Evolutionary conservation across 1,140 invertebrate genomes (phyloP).

Genomic region (Drosophila prosaltans): DNA sequence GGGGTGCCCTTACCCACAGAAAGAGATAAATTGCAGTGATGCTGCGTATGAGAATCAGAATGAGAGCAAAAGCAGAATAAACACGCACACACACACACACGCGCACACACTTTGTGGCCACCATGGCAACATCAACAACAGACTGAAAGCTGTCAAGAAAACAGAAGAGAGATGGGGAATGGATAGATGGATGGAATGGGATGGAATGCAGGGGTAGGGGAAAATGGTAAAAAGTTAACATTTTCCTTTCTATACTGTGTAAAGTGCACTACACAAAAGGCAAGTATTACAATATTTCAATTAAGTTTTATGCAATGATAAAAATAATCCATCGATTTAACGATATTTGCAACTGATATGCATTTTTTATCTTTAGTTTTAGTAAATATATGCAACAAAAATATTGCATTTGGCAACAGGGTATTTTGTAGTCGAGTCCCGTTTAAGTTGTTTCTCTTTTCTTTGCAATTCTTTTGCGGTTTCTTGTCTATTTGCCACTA

Average conservation of each 20-base stretch:
- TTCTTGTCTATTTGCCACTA: slow-evolving; percentile 23
- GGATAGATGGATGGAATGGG: background rate
- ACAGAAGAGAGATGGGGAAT: slow-evolving; percentile 16
- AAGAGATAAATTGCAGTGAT: slow-evolving; percentile 53
- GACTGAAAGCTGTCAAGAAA: slow-evolving; percentile 53
- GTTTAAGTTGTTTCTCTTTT: slow-evolving; percentile 17
- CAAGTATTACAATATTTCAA: no score
- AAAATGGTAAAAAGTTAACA: no score
- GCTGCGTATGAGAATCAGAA: slow-evolving; percentile 21
- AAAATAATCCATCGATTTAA: no score
- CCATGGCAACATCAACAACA: slow-evolving; percentile 44
- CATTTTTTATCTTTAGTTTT: no score
- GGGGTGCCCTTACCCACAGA: background rate
- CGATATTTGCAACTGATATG: no score
- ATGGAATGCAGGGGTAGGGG: background rate
- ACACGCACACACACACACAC: slow-evolving; percentile 25
- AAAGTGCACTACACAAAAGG: no score
- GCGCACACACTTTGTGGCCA: slow-evolving; percentile 16
- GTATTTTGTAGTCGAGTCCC: slow-evolving; percentile 30
- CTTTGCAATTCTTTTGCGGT: slow-evolving; percentile 20
- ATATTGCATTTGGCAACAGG: background rate
- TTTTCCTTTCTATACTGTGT: no score
- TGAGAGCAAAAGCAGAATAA: slow-evolving; percentile 14
- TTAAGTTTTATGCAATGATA: no score
- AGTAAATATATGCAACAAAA: no score